A percentile compares a stretch with the other conserved stretches of the same genome.
phyloP scores from a whole-genome alignment of 2,113 vertebrate genomes.

The Sitta europaea region DNA sequence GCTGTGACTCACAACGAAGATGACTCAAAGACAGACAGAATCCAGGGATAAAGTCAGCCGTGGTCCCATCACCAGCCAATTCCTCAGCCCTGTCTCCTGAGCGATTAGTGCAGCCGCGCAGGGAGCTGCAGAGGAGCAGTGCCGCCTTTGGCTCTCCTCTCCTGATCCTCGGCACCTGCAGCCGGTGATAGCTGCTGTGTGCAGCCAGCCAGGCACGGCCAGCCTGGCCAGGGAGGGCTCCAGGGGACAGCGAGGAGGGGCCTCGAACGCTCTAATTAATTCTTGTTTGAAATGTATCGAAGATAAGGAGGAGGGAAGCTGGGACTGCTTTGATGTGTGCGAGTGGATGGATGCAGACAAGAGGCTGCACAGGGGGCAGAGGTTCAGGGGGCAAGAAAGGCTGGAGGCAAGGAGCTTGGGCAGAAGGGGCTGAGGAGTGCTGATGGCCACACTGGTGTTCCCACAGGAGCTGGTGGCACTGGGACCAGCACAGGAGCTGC shows the following conservation, averaged over 20 bases:
- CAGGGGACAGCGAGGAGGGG: neutral
- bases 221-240: neutral
- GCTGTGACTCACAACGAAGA: conserved; percentile 32
- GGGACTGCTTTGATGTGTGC: neutral
- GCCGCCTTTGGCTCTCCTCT: neutral
- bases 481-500: fast-evolving
- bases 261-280: conserved; percentile 25
- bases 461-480: fast-evolving
- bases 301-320: neutral
- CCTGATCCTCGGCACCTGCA: neutral
- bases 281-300: neutral
- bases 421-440: neutral
- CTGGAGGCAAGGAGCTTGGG: neutral
- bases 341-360: neutral
- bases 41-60: conserved; percentile 19
- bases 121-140: neutral
- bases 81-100: neutral
- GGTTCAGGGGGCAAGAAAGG: neutral
- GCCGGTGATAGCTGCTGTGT: neutral
- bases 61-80: neutral
- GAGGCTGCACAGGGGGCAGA: neutral
- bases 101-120: neutral
- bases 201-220: neutral
- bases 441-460: fast-evolving
- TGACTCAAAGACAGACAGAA: conserved; percentile 49